phyloP scores from a whole-genome alignment of 1,140 invertebrate species.

The Araneus ventricosus region DNA sequence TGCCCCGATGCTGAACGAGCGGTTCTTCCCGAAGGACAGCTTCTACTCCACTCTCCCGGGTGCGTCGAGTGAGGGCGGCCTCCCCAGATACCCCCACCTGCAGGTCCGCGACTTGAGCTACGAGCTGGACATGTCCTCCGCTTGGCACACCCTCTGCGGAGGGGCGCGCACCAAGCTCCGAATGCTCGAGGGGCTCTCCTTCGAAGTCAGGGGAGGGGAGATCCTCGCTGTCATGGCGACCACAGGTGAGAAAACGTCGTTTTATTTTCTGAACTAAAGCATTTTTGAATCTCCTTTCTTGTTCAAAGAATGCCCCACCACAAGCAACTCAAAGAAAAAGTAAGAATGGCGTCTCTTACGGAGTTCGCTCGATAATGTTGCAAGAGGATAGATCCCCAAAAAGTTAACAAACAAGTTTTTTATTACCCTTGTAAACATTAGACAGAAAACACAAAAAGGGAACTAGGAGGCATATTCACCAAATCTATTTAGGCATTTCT shows the following conservation, averaged over 20 bases:
- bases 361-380: too few relatives aligned
- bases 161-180: constrained; percentile 78
- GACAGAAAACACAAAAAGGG: too few relatives aligned
- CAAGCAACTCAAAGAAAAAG: too few relatives aligned
- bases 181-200: constrained; percentile 86
- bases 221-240: constrained; percentile 94
- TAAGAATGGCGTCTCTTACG: too few relatives aligned
- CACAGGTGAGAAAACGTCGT: constrained; percentile 79
- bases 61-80: constrained; percentile 71
- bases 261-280: too few relatives aligned
- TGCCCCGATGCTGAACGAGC: constrained; percentile 75
- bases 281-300: background rate
- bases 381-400: too few relatives aligned
- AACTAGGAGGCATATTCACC: too few relatives aligned
- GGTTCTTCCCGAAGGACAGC: constrained; percentile 76
- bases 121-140: constrained; percentile 81
- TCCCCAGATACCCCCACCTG: constrained; percentile 83
- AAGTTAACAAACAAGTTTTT: too few relatives aligned
- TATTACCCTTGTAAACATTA: too few relatives aligned
- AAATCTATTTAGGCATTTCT: too few relatives aligned
- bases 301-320: too few relatives aligned
- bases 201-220: constrained; percentile 93
- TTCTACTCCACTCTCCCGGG: constrained; percentile 72
- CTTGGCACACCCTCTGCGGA: constrained; percentile 78
- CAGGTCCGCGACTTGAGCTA: constrained; percentile 83